A percentile compares a stretch with the other conserved stretches of the same genome.
Conservation (phyloP, 2,888 invertebrate species). For the Andrena minutula region DNA sequence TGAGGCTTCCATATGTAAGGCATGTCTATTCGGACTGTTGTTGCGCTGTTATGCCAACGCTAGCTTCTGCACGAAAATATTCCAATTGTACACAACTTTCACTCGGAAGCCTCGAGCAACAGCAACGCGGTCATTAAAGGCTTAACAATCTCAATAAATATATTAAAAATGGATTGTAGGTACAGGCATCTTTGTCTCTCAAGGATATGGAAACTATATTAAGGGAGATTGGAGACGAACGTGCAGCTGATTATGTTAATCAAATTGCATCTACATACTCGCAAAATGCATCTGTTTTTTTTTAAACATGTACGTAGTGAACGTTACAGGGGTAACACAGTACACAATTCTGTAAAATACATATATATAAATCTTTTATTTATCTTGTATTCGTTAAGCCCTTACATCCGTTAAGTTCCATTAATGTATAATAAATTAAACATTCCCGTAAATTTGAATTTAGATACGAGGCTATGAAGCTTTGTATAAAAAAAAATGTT, state of each 20-base stretch:
- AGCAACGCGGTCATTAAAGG: too few relatives aligned
- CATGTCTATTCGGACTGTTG: too few relatives aligned
- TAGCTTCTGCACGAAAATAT: too few relatives aligned
- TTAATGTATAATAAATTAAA: not conserved
- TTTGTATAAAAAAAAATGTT: constrained; percentile 1
- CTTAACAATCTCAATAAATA: not conserved
- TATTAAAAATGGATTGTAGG: constrained; percentile 58
- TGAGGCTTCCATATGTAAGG: too few relatives aligned
- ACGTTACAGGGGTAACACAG: not conserved
- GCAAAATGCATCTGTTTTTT: not conserved
- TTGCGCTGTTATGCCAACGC: too few relatives aligned
- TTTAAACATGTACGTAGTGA: not conserved
- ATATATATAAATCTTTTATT: constrained; percentile 13
- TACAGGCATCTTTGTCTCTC: constrained; percentile 71
- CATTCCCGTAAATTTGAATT: not conserved
- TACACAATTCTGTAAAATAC: not conserved
- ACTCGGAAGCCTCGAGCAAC: too few relatives aligned
- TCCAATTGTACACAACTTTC: too few relatives aligned
- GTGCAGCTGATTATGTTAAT: constrained; percentile 76
- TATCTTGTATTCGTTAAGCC: not conserved
- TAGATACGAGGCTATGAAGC: not conserved
- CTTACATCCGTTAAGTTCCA: not conserved
- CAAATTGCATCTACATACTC: constrained; percentile 10
- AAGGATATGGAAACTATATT: constrained; percentile 80
- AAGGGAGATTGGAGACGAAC: constrained; percentile 81